Evolutionary conservation across 2,113 vertebrate species (phyloP).

Genomic region (Clarias gariepinus): DNA sequence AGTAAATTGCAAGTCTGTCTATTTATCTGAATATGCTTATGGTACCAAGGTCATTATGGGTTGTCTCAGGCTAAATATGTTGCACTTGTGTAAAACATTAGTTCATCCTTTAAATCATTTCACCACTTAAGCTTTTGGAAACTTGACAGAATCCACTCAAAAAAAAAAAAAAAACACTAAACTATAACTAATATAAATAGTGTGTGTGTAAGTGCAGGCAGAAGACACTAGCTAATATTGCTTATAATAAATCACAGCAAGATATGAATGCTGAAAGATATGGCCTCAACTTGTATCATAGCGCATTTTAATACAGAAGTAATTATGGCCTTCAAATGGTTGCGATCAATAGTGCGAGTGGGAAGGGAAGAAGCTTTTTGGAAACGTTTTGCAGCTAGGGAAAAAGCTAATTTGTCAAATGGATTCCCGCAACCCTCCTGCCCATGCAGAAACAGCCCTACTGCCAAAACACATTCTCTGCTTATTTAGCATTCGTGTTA

Average conservation of each 20-base stretch:
- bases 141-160: conserved; percentile 1
- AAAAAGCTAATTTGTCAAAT: conserved; percentile 52
- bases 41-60: conserved; percentile 1
- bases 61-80: not conserved
- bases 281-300: conserved; percentile 11
- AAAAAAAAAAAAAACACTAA: conserved; percentile 25
- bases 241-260: conserved; percentile 1
- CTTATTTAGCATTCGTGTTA: conserved; percentile 40
- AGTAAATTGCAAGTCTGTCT: not conserved
- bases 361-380: conserved; percentile 39
- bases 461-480: conserved; percentile 46
- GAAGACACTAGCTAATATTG: conserved; percentile 3
- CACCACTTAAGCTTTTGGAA: conserved; percentile 7
- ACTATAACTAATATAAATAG: conserved; percentile 30
- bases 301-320: conserved; percentile 44
- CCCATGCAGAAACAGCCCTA: conserved; percentile 13
- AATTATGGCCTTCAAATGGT: conserved; percentile 48
- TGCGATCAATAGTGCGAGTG: conserved; percentile 36
- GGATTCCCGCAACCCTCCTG: conserved; percentile 38
- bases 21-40: not conserved
- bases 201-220: not conserved
- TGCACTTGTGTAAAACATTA: conserved; percentile 1
- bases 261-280: conserved; percentile 15
- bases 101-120: conserved; percentile 10
- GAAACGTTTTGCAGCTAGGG: conserved; percentile 36